Conservation (phyloP, 2,113 vertebrate genomes). For the Atlantisia rogersi region DNA sequence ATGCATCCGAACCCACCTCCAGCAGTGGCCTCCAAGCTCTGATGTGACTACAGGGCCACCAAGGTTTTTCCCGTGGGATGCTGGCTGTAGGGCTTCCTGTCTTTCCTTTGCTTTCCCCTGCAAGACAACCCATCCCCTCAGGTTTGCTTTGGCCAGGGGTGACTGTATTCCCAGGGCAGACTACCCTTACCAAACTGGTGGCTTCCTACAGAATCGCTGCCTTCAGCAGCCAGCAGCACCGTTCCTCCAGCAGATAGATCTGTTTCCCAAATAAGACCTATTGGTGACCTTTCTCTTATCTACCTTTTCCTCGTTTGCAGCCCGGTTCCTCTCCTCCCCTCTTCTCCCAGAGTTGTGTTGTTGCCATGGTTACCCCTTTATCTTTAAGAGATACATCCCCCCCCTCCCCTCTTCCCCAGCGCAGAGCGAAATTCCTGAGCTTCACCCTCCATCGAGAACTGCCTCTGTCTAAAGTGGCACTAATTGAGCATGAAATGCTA, state of each 20-base stretch:
- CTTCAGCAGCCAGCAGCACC: not conserved
- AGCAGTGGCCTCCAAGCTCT: not conserved
- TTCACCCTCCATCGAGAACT: not conserved
- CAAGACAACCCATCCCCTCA: accelerated
- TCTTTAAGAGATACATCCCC: not conserved
- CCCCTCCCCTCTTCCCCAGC: not conserved
- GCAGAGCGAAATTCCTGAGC: not conserved
- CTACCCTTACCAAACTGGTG: not conserved
- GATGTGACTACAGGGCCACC: not conserved
- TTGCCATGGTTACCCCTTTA: conserved; percentile 59
- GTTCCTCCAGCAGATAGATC: not conserved
- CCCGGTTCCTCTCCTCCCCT: not conserved
- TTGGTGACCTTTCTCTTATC: not conserved
- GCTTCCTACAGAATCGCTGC: not conserved
- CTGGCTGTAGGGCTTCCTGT: not conserved
- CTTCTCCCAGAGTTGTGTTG: not conserved
- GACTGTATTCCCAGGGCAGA: accelerated
- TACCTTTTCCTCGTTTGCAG: conserved; percentile 12
- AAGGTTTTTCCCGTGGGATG: not conserved
- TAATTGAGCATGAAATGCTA: conserved; percentile 71
- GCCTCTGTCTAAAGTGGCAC: conserved; percentile 49
- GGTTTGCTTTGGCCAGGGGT: not conserved
- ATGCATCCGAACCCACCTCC: not conserved
- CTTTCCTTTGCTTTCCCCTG: not conserved
- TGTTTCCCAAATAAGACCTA: not conserved